Evolutionary conservation across 2,888 invertebrate species (phyloP).

Genomic region (Balanococcus diminutus): DNA sequence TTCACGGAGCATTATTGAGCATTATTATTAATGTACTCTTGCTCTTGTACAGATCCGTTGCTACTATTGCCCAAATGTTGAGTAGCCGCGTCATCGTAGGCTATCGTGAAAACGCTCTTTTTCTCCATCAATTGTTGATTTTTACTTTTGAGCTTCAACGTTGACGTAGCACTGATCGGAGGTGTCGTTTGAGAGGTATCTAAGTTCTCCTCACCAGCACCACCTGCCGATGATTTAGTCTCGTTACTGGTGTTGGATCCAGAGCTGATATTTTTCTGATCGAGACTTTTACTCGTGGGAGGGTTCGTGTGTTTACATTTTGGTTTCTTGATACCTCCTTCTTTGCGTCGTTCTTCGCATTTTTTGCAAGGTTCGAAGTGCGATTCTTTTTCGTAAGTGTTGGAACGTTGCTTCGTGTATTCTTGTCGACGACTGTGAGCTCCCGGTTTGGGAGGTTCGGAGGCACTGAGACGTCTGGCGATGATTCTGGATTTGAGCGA

Average conservation of each 20-base stretch:
- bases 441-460: slow-evolving; percentile 24
- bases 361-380: slow-evolving; percentile 45
- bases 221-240: slow-evolving; percentile 4
- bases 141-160: slow-evolving; percentile 55
- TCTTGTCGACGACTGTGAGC: background rate
- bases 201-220: background rate
- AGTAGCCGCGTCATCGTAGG: slow-evolving; percentile 88
- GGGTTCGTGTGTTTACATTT: background rate
- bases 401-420: background rate
- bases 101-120: slow-evolving; percentile 91
- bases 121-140: slow-evolving; percentile 72
- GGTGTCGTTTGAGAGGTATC: background rate
- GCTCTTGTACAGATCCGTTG: slow-evolving; percentile 36
- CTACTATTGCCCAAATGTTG: slow-evolving; percentile 62
- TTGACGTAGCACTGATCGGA: background rate
- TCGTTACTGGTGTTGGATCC: slow-evolving; percentile 36
- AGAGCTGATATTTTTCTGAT: background rate
- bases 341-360: slow-evolving; percentile 44
- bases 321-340: background rate
- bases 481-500: slow-evolving; percentile 54
- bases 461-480: slow-evolving; percentile 42
- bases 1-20: background rate
- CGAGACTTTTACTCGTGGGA: background rate
- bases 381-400: background rate
- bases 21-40: background rate